phyloP scores from a whole-genome alignment of 2,113 vertebrate species.

The Ameiurus melas region DNA sequence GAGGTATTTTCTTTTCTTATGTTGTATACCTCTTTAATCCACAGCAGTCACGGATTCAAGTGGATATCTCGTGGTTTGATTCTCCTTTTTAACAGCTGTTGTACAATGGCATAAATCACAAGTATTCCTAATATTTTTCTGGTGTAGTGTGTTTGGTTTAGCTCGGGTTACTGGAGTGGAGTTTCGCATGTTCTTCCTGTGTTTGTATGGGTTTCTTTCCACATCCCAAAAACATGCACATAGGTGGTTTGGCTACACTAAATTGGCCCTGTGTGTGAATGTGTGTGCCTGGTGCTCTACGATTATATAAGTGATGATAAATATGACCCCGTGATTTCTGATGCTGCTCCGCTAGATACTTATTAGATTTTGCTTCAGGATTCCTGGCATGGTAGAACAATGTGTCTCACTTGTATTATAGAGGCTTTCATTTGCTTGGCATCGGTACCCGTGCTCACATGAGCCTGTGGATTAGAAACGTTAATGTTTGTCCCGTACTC shows the following conservation, averaged over 20 bases:
- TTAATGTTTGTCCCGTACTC: background rate
- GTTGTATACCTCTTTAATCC: background rate
- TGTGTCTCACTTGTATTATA: background rate
- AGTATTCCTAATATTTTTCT: background rate
- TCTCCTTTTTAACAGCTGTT: background rate
- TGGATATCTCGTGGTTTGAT: background rate
- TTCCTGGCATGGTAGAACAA: background rate
- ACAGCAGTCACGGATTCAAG: background rate
- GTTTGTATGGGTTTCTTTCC: background rate
- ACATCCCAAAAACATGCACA: background rate
- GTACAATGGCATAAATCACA: background rate
- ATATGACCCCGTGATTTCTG: background rate
- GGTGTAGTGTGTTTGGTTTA: background rate
- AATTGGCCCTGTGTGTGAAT: background rate
- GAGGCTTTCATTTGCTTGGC: background rate
- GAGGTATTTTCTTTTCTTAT: slow-evolving; percentile 11
- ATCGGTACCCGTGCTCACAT: background rate
- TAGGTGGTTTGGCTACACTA: background rate
- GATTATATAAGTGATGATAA: background rate
- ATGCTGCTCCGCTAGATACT: background rate
- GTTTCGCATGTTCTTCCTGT: background rate
- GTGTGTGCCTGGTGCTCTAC: background rate
- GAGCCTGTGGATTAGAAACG: background rate
- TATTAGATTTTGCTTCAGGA: background rate
- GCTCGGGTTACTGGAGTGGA: background rate